Percentiles rank a stretch among this genome's conserved stretches.
Conservation (phyloP, 2,113 vertebrate genomes). For the Lamprotornis superbus region DNA sequence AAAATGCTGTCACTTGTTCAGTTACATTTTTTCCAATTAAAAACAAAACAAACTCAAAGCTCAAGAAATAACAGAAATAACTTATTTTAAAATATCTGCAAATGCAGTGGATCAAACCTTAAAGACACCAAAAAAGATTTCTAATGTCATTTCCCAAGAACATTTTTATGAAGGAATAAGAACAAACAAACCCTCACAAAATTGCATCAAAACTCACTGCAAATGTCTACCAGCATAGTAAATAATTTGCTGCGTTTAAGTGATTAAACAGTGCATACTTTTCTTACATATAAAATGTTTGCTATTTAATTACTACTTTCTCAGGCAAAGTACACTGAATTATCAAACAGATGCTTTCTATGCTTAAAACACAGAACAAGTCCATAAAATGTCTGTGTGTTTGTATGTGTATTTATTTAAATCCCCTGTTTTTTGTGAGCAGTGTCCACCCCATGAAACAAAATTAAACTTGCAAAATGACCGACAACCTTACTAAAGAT, state of each 20-base stretch:
- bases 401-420: not conserved
- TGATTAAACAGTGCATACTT: not conserved
- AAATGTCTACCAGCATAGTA: fast-evolving
- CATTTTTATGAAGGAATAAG: not conserved
- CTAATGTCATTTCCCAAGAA: not conserved
- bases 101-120: not conserved
- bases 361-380: not conserved
- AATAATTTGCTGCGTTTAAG: not conserved
- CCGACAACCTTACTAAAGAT: not conserved
- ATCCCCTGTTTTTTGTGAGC: not conserved
- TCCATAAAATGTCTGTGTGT: not conserved
- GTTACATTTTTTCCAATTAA: not conserved
- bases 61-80: not conserved
- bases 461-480: not conserved
- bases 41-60: not conserved
- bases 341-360: not conserved
- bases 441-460: not conserved
- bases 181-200: fast-evolving
- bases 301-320: not conserved
- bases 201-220: not conserved
- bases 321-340: not conserved
- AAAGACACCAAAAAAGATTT: not conserved
- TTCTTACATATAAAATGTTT: not conserved
- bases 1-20: not conserved
- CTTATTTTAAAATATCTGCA: not conserved